Base-by-base conservation (phyloP, 1,140 invertebrate species). In the Eumaeus atala region DNA sequence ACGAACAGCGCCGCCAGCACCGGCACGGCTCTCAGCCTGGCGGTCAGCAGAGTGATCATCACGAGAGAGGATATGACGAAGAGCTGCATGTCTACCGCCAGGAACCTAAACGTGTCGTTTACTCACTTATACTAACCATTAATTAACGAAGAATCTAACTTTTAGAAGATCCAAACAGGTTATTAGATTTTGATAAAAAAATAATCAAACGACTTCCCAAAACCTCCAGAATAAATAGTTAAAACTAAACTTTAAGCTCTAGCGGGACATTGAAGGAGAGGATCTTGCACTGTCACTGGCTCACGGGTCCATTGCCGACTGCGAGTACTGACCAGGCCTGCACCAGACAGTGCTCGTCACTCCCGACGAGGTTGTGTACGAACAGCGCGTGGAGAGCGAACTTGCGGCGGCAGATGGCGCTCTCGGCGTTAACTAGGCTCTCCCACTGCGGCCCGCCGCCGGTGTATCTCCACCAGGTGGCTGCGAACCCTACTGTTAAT, bases 301-400 rank as follows among this genome's bases (percentile, higher is more conserved):
- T 3, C 21, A 28, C n/a, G 21, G 21, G 2, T 28, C 21, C 6
- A 3, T 28, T 6, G 6, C 21, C 6, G 2, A 28, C 6, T 28
- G 6, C 6, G 2, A 3, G 51, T 35, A 10, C 54, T 69, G 10
- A 77, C 78, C 76, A 82, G 5, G 67, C 72, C 35, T 73, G 73
- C n/a, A 77, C 9, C 14, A 78, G 61, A 37, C 77, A 78, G 9
- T 61, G 54, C 7, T 72, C 60, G 5, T 77, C 59, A 6, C 67
- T 58, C 5, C 52, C 16, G 4, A 80, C 48, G 6, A 83, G 55
- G 63, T 92, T 93, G 65, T 92, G 90, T 0, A 93, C 56, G 59
- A 90, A 92, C 2, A 93, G 72, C 0, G 90, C 69, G 64, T 92
- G 92, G 1, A 88, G 77, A 91, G 91, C 92, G 91, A 91, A 92